phyloP scores from a whole-genome alignment of 1,140 invertebrate genomes.

The Diorhabda carinulata region DNA sequence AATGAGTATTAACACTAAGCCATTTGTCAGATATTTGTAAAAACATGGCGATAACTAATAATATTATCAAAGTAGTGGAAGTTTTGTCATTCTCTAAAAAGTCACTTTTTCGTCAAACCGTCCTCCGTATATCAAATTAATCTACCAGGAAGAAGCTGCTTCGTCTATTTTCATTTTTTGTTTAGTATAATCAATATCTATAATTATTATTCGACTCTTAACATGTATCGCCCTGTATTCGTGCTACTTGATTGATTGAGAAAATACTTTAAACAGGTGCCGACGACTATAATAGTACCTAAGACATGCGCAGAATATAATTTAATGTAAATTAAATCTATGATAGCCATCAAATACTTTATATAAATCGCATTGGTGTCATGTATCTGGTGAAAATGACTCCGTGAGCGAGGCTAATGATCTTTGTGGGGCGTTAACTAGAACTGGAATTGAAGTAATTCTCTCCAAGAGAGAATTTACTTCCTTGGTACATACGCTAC shows the following conservation, averaged over 20 bases:
- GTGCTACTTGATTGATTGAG: not conserved
- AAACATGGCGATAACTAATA: no score
- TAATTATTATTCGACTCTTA: no score
- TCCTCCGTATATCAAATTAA: no score
- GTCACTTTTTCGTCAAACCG: no score
- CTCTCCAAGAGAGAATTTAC: not conserved
- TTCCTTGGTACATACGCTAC: not conserved
- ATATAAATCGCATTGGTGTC: not conserved
- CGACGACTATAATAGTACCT: not conserved
- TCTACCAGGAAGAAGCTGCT: no score
- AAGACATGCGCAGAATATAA: not conserved
- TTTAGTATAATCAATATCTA: no score
- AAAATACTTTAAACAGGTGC: not conserved
- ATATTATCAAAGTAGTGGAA: no score
- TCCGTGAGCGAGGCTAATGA: not conserved
- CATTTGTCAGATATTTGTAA: no score
- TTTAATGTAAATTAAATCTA: not conserved
- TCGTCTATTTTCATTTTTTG: no score
- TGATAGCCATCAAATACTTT: not conserved
- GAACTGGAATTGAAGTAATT: conserved; percentile 2
- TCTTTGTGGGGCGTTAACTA: not conserved
- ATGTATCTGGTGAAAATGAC: not conserved
- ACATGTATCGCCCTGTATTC: not conserved
- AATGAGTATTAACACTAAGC: no score
- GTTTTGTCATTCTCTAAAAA: no score